Evolutionary conservation across 2,888 invertebrate species (phyloP), one percentile per base, ranked within the genome.

Genomic region (Uropetala carovei): DNA sequence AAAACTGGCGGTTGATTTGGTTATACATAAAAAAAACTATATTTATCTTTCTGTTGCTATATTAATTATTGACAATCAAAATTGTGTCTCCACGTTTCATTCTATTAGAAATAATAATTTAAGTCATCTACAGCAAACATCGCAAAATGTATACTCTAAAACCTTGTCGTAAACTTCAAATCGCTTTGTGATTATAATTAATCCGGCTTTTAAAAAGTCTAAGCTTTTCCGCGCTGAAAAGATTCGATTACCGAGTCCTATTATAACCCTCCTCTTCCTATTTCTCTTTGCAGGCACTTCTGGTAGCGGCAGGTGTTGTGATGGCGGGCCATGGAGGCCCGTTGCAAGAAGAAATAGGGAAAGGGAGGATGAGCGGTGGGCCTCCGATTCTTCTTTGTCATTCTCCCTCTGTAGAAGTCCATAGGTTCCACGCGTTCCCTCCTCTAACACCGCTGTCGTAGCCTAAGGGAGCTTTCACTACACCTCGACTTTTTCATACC

Each of bases 311-410:
- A 89, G 89, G 89, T 43, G 89, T 14, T 64, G 89, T 64, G 59
- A 89, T 89, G 89, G 68, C 68, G 89, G 89, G 89, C 89, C 89
- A 89, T 89, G 89, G 89, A 89, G 89, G 89, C 89, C 89, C 89
- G 89, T 89, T 89, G 89, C 89, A 89, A 89, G 89, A 89, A 89
- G 89, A 89, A 89, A 89, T 89, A 89, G 89, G 89, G n/a, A 89
- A 89, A 64, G 89, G 57, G 85, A 85, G 56, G 86, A 86, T 59
- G 60, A 86, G 59, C 86, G 16, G 56, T 64, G 89, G 64, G 43
- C 64, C 43, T 60, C 89, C 64, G 27, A 14, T 18, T 83, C 83
- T 83, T 56, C 83, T 43, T 30, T 64, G 59, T 9, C 30, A 30
- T 60, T 64, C 27, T 86, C 60, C 86, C 89, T 89, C 89, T 64